phyloP scores from a whole-genome alignment of 2,888 invertebrate species.

The Myopa testacea region DNA sequence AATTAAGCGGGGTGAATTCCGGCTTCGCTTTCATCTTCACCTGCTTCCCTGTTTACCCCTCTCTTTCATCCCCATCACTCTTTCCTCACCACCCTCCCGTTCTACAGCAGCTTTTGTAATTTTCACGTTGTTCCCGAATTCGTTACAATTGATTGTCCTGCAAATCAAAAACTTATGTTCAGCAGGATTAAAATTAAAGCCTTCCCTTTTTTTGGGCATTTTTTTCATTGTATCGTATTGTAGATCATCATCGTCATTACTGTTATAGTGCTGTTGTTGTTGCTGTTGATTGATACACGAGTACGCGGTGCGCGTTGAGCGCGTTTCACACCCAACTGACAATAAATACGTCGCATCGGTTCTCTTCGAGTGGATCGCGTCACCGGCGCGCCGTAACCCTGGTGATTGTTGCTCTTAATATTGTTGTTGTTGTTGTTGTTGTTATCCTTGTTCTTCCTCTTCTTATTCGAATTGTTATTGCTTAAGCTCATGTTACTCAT shows the following conservation, averaged over 20 bases:
- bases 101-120: not conserved
- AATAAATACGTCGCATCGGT: not conserved
- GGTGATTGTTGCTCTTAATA: constrained; percentile 34
- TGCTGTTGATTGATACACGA: constrained; percentile 22
- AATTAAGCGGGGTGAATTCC: not conserved
- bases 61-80: not conserved
- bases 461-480: constrained; percentile 6
- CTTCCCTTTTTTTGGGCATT: not conserved
- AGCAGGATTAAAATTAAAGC: constrained; percentile 62
- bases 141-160: constrained; percentile 30
- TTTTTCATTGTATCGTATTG: not conserved
- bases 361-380: constrained; percentile 46
- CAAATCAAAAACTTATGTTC: constrained; percentile 62
- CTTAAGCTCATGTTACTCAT: constrained; percentile 44
- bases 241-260: not conserved
- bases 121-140: constrained; percentile 24
- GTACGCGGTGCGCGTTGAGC: constrained; percentile 9
- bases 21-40: too few relatives aligned
- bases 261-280: constrained; percentile 8
- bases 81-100: not conserved
- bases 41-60: not conserved
- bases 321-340: constrained; percentile 42
- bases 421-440: constrained; percentile 44
- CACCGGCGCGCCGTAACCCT: not conserved
- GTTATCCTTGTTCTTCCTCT: constrained; percentile 42